Percentiles rank a stretch among this genome's conserved stretches.
Evolutionary conservation across 1,140 invertebrate genomes (phyloP).

Genomic region (Pogonomyrmex barbatus): DNA sequence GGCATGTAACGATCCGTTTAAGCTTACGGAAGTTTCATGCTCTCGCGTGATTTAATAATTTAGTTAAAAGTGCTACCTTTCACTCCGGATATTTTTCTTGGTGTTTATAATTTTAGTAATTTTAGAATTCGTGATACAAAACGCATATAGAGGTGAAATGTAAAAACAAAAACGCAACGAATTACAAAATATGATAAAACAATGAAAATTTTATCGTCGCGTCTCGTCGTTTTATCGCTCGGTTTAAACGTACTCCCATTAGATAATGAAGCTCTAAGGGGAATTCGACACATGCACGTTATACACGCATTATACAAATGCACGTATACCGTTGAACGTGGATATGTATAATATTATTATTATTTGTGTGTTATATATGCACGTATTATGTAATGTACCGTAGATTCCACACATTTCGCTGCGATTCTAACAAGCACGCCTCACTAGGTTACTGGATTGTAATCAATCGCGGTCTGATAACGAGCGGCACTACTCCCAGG

Average conservation of each 20-base stretch:
- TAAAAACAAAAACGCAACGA: not conserved
- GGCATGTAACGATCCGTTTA: not conserved
- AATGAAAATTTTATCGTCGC: not conserved
- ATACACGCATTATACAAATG: not conserved
- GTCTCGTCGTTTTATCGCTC: not conserved
- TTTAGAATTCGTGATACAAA: not conserved
- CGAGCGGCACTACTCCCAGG: conserved; percentile 35
- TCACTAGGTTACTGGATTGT: conserved; percentile 40
- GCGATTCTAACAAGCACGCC: conserved; percentile 8
- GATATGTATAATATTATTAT: not conserved
- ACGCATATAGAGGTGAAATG: not conserved
- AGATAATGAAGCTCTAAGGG: not conserved
- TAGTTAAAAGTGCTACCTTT: not conserved
- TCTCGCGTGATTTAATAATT: conserved; percentile 17
- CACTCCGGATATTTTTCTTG: not conserved
- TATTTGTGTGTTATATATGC: not conserved
- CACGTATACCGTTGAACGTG: not conserved
- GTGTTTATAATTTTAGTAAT: not conserved
- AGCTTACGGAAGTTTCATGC: not conserved
- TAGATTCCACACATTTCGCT: conserved; percentile 11
- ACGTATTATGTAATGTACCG: not conserved
- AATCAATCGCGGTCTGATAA: conserved; percentile 47
- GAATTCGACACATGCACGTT: not conserved
- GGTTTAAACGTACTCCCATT: not conserved
- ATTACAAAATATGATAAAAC: not conserved